phyloP scores from a whole-genome alignment of 2,888 invertebrate genomes.

The Oxycera nigricornis region DNA sequence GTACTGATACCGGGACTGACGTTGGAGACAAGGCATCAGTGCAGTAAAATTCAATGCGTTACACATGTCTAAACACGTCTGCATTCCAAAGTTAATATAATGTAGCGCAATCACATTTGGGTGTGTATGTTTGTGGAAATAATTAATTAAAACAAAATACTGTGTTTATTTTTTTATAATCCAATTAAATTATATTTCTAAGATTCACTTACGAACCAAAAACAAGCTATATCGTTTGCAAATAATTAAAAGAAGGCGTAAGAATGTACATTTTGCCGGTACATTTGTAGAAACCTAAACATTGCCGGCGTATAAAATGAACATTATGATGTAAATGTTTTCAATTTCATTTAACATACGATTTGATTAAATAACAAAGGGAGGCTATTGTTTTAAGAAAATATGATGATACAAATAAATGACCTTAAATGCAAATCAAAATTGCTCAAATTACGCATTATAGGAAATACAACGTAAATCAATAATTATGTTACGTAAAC shows the following conservation, averaged over 20 bases:
- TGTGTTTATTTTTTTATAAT: neutral
- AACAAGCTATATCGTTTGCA: neutral
- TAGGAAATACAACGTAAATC: neutral
- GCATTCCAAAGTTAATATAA: too few relatives aligned
- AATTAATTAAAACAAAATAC: neutral
- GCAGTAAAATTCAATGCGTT: too few relatives aligned
- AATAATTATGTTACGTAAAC: slow-evolving; percentile 1
- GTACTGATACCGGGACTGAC: too few relatives aligned
- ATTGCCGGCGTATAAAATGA: neutral
- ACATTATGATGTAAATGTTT: neutral
- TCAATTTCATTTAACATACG: neutral
- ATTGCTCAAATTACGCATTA: slow-evolving; percentile 5
- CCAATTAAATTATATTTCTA: neutral
- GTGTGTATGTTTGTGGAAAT: too few relatives aligned
- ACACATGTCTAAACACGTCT: too few relatives aligned
- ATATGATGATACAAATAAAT: slow-evolving; percentile 10
- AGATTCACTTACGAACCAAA: neutral
- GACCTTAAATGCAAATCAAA: slow-evolving; percentile 11
- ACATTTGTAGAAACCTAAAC: neutral
- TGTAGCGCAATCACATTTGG: too few relatives aligned
- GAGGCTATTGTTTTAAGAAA: neutral
- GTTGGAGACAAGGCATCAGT: too few relatives aligned
- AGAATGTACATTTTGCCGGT: neutral
- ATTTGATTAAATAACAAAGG: neutral
- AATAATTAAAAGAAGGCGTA: neutral